Percentiles rank a stretch among this genome's conserved stretches.
These are phyloP conservation scores for Coenonympha glycerion DNA, from an alignment of 2,888 invertebrate genomes.

Conservation along the genomic window DNA sequence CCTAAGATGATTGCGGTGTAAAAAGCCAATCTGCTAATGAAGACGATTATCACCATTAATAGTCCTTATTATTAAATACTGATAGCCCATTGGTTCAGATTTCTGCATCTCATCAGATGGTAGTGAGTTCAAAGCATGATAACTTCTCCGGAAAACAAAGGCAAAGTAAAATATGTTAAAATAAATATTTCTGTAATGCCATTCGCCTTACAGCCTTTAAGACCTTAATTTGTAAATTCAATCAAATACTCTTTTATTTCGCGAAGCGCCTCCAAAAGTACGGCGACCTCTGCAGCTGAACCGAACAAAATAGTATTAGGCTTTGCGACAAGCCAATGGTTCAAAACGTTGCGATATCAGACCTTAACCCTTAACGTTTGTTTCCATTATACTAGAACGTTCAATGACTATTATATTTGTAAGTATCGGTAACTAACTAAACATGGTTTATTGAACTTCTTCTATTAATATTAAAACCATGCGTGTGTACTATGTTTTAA, in stretches of 20 bases:
- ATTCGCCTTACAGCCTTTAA: constrained; percentile 13
- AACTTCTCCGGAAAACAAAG: no score
- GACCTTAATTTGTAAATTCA: constrained; percentile 22
- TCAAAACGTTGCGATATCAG: constrained; percentile 35
- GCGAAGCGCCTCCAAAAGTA: constrained; percentile 20
- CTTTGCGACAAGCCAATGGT: constrained; percentile 46
- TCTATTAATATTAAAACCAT: no score
- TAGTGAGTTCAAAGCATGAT: no score
- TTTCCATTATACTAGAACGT: constrained; percentile 10
- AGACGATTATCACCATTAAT: no score
- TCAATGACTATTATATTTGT: no score
- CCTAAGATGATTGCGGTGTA: not conserved
- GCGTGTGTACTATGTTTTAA: no score
- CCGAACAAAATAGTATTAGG: constrained; percentile 30
- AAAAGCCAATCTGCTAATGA: no score
- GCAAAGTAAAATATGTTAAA: constrained; percentile 32
- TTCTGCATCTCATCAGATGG: no score
- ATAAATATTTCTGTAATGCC: constrained; percentile 30
- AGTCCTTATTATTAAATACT: no score
- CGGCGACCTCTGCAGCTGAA: constrained; percentile 23
- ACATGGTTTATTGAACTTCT: no score
- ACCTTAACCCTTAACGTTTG: constrained; percentile 34
- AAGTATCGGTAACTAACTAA: no score
- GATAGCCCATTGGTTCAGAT: no score
- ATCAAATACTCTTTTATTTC: constrained; percentile 22